These are phyloP conservation scores for Onychorhynchus coronatus DNA, from an alignment of 2,113 vertebrate species.

Conservation along the genomic window DNA sequence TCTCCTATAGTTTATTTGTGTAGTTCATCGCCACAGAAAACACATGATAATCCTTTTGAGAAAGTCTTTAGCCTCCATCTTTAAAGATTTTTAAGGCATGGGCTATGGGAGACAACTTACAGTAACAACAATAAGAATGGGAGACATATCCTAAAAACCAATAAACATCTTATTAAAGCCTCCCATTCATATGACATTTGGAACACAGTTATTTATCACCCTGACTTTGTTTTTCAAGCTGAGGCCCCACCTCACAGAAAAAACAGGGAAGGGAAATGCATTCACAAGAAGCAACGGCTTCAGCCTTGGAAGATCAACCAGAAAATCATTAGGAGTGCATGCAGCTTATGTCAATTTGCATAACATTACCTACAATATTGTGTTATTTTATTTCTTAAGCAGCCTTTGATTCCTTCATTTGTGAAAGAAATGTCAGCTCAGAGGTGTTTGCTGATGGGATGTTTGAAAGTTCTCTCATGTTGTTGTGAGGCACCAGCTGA, in stretches of 20 bases:
- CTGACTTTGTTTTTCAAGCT: not conserved
- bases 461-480: not conserved
- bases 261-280: not conserved
- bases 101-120: not conserved
- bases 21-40: not conserved
- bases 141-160: not conserved
- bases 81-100: not conserved
- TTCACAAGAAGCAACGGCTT: not conserved
- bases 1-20: not conserved
- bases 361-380: not conserved
- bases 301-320: not conserved
- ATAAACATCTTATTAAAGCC: not conserved
- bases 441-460: not conserved
- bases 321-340: not conserved
- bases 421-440: not conserved
- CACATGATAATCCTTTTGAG: not conserved
- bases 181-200: rapidly evolving
- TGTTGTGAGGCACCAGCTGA: not conserved
- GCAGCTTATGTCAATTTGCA: not conserved
- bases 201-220: not conserved
- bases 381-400: not conserved
- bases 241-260: not conserved
- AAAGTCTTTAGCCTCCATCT: not conserved
- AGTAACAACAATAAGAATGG: not conserved
- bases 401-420: not conserved